Evolutionary conservation across 2,113 vertebrate genomes (phyloP).

Genomic region (Gorsachius goisagi): DNA sequence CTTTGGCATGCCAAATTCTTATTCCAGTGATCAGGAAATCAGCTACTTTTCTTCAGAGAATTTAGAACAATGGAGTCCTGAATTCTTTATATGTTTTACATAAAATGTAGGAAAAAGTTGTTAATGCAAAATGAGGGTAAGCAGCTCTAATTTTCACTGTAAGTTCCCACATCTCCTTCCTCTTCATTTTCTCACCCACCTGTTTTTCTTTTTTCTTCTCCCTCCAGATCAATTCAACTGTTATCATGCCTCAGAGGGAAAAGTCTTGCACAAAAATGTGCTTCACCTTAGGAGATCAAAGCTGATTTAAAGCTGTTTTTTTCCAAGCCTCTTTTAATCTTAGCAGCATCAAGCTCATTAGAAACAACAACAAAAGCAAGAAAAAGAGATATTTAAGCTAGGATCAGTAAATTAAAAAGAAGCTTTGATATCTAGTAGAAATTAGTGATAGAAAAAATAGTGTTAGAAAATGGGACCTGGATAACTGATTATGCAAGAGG

Average conservation of each 20-base stretch:
- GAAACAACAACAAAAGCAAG: neutral
- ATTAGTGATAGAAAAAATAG: neutral
- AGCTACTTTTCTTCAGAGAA: neutral
- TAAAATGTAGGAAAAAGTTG: neutral
- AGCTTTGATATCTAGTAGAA: constrained; percentile 20
- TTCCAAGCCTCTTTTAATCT: constrained; percentile 12
- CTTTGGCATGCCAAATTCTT: neutral
- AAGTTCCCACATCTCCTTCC: neutral
- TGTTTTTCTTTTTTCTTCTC: constrained; percentile 13
- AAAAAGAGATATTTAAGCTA: neutral
- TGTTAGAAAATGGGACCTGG: neutral
- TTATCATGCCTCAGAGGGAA: constrained; percentile 27
- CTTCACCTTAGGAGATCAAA: constrained; percentile 58
- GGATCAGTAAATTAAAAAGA: neutral
- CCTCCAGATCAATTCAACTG: constrained; percentile 36
- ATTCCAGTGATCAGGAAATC: neutral
- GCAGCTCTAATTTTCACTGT: neutral
- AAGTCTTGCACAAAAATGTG: constrained; percentile 17
- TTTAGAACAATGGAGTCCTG: neutral
- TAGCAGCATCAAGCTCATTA: constrained; percentile 23
- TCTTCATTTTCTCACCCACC: constrained; percentile 27
- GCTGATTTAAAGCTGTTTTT: neutral
- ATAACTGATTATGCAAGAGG: neutral
- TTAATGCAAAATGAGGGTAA: neutral
- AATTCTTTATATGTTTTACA: neutral